phyloP scores from a whole-genome alignment of 2,797 vertebrate species.

The Coranthus polyacanthus region DNA sequence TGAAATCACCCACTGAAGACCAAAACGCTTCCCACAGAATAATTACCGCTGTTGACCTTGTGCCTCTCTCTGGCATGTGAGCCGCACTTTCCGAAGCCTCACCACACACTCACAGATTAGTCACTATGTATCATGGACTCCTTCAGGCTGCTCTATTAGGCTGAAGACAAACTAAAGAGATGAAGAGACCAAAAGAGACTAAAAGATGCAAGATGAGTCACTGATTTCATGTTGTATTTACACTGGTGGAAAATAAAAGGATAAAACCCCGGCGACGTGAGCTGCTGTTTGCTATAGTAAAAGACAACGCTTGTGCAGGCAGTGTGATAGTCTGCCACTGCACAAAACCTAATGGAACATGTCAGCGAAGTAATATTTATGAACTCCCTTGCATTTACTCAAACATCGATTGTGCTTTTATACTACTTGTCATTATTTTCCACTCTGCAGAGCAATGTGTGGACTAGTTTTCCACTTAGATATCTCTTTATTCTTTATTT shows the following conservation, averaged over 20 bases:
- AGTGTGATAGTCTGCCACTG: conserved; percentile 10
- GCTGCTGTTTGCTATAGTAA: conserved; percentile 5
- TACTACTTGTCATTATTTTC: conserved; percentile 24
- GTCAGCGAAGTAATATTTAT: conserved; percentile 16
- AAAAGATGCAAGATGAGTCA: conserved; percentile 10
- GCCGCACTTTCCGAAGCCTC: conserved; percentile 42
- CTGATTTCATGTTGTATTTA: conserved; percentile 4
- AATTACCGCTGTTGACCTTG: conserved; percentile 79
- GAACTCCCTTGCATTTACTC: conserved; percentile 18
- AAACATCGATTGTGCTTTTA: conserved; percentile 5
- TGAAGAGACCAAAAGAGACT: no score
- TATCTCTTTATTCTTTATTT: neutral
- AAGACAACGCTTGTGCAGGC: conserved; percentile 9
- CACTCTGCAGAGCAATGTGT: neutral
- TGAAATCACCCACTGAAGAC: conserved; percentile 75
- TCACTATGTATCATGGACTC: conserved; percentile 18
- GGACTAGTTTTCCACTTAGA: neutral
- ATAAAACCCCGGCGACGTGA: conserved; percentile 8
- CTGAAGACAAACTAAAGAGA: conserved; percentile 33
- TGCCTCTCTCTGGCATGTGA: conserved; percentile 55
- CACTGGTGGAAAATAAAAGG: conserved; percentile 3
- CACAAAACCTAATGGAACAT: conserved; percentile 37
- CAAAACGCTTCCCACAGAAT: conserved; percentile 65
- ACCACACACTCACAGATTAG: conserved; percentile 30
- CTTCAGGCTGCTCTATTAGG: conserved; percentile 39